Evolutionary conservation across 2,113 vertebrate species (phyloP).

Genomic region (Ramphastos sulfuratus): DNA sequence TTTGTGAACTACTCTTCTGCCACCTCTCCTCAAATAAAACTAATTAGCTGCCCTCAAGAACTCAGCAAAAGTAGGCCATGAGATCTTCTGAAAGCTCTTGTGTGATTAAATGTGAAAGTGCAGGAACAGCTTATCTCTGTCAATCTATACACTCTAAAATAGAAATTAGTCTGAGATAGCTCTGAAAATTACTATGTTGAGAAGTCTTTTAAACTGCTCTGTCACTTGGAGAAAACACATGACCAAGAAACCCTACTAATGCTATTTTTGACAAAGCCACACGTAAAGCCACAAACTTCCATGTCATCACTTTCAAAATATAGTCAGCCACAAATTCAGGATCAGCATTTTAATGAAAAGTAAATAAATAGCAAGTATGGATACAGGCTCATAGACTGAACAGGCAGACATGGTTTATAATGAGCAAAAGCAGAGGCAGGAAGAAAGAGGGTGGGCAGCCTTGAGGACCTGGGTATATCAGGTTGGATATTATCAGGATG

Average conservation of each 20-base stretch:
- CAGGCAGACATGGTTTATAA: neutral
- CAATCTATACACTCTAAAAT: neutral
- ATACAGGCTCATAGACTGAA: neutral
- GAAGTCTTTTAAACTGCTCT: neutral
- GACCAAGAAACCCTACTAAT: neutral
- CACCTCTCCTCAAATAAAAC: neutral
- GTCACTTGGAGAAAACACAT: neutral
- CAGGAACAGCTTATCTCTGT: neutral
- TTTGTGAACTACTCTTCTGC: neutral
- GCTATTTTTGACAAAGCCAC: conserved; percentile 21
- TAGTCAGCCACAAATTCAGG: neutral
- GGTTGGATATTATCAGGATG: neutral
- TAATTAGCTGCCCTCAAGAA: neutral
- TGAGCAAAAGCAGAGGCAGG: neutral
- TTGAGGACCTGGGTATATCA: neutral
- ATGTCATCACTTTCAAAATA: conserved; percentile 17
- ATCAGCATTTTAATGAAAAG: conserved; percentile 16
- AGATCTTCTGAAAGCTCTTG: neutral
- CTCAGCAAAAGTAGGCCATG: neutral
- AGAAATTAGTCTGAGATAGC: neutral
- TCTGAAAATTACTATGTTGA: neutral
- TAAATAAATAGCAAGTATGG: neutral
- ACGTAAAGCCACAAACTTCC: neutral
- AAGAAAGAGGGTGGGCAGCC: neutral
- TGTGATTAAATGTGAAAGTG: neutral